A percentile compares a stretch with the other conserved stretches of the same genome.
phyloP scores from a whole-genome alignment of 1,140 invertebrate genomes.

The Heterodera carotae region DNA sequence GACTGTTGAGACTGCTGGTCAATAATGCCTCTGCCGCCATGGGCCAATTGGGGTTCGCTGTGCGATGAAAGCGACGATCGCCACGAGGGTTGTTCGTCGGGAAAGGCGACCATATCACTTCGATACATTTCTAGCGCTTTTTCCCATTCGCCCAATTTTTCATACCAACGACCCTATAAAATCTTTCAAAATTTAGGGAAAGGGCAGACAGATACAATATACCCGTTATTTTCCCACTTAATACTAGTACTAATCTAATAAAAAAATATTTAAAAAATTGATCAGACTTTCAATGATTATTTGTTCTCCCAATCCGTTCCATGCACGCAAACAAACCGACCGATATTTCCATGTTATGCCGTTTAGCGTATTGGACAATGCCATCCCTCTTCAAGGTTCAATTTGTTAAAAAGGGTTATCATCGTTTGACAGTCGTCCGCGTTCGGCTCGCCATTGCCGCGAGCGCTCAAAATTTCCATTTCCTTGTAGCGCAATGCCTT shows the following conservation, averaged over 20 bases:
- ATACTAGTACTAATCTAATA: too few species aligned
- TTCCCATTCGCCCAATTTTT: conserved; percentile 98
- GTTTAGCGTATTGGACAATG: conserved; percentile 83
- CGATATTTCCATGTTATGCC: conserved; percentile 67
- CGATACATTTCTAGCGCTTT: conserved; percentile 85
- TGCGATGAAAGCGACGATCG: background rate
- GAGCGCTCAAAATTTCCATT: conserved; percentile 87
- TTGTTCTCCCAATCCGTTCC: too few species aligned
- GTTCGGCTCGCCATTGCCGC: conserved; percentile 78
- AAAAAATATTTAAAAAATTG: too few species aligned
- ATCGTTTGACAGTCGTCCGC: conserved; percentile 54
- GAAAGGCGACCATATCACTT: conserved; percentile 63
- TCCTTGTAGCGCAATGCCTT: conserved; percentile 99
- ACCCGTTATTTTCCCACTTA: too few species aligned
- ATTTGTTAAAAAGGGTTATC: conserved; percentile 73
- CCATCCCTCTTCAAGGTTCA: conserved; percentile 97
- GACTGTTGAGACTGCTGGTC: conserved; percentile 8
- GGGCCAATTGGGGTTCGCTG: background rate
- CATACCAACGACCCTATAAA: conserved; percentile 95
- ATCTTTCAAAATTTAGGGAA: too few species aligned
- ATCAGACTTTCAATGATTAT: too few species aligned
- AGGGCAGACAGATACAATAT: too few species aligned
- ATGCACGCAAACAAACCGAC: conserved; percentile 30
- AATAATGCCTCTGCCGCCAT: background rate
- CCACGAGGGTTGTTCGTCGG: conserved; percentile 7